Percentiles rank a stretch among this genome's conserved stretches.
Evolutionary conservation across 1,140 invertebrate species (phyloP).

Genomic region (Elymnias hypermnestra): DNA sequence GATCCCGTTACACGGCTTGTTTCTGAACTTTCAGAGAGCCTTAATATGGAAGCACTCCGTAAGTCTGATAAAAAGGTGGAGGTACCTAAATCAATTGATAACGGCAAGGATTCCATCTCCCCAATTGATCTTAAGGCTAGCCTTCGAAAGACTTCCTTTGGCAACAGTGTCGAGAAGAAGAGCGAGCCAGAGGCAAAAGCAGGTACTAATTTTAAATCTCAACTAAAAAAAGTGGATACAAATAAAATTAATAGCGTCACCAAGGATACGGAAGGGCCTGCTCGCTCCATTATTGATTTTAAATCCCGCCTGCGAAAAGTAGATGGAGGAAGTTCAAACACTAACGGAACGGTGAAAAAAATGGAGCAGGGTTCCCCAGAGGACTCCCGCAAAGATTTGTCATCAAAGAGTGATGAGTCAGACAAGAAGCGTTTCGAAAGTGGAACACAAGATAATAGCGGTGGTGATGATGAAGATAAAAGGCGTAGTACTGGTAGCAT

Average conservation of each 20-base stretch:
- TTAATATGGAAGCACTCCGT: conserved; percentile 74
- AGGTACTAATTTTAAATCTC: conserved; percentile 74
- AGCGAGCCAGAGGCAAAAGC: conserved; percentile 51
- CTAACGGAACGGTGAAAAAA: conserved; percentile 66
- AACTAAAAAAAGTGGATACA: conserved; percentile 83
- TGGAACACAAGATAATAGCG: conserved; percentile 71
- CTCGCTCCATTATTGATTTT: conserved; percentile 86
- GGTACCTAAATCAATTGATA: conserved; percentile 26
- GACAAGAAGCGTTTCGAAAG: conserved; percentile 74
- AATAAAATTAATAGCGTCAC: conserved; percentile 69
- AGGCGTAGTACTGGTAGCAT: conserved; percentile 95
- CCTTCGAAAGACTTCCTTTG: conserved; percentile 64
- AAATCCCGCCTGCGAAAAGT: conserved; percentile 91
- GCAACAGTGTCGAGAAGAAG: conserved; percentile 41
- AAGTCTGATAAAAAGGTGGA: conserved; percentile 39
- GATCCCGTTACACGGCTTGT: conserved; percentile 88
- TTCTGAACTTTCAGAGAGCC: conserved; percentile 82
- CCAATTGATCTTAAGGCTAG: conserved; percentile 76
- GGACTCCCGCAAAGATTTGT: conserved; percentile 46
- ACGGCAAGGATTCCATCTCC: conserved; percentile 50
- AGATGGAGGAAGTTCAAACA: conserved; percentile 71
- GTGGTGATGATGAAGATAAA: conserved; percentile 88
- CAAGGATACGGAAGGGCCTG: conserved; percentile 75
- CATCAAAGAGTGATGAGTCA: conserved; percentile 55
- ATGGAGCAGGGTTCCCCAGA: conserved; percentile 64